A percentile compares a stretch with the other conserved stretches of the same genome.
These are phyloP conservation scores for Potamilus streckersoni DNA, from an alignment of 1,140 invertebrate species.

Conservation along the genomic window DNA sequence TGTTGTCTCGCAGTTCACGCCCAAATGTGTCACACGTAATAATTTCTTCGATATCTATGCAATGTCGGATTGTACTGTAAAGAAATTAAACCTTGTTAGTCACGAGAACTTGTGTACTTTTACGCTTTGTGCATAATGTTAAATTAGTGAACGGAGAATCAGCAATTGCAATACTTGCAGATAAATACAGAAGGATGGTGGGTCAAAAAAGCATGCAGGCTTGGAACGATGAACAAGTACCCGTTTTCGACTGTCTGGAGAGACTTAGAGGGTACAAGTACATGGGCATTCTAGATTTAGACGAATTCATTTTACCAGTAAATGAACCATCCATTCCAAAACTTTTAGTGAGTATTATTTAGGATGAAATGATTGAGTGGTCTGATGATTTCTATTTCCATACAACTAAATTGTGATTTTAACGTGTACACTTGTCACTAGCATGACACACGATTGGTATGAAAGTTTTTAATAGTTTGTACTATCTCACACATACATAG, in stretches of 20 bases:
- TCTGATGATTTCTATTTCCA: neutral
- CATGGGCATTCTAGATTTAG: slow-evolving; percentile 12
- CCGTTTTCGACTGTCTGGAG: slow-evolving; percentile 21
- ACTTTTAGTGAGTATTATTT: slow-evolving; percentile 13
- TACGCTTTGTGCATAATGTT: too few relatives aligned
- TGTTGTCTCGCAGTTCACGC: too few relatives aligned
- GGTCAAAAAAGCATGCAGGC: slow-evolving; percentile 23
- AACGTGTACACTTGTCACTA: too few relatives aligned
- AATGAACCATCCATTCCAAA: neutral
- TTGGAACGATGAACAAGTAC: slow-evolving; percentile 29
- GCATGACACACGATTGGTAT: too few relatives aligned
- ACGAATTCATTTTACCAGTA: slow-evolving; percentile 21
- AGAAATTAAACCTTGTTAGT: neutral
- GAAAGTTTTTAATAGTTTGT: too few relatives aligned
- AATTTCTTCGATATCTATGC: too few relatives aligned
- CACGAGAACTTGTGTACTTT: neutral
- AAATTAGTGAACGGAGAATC: neutral
- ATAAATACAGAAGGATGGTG: slow-evolving; percentile 1
- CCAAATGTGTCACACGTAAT: too few relatives aligned
- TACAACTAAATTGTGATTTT: neutral
- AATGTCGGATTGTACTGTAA: too few relatives aligned
- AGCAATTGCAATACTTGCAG: neutral
- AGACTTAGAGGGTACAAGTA: slow-evolving; percentile 21
- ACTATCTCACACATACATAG: too few relatives aligned
- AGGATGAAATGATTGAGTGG: neutral